These are phyloP conservation scores for Scaptomyza tumidula DNA, from an alignment of 2,888 invertebrate genomes.

Conservation along the genomic window DNA sequence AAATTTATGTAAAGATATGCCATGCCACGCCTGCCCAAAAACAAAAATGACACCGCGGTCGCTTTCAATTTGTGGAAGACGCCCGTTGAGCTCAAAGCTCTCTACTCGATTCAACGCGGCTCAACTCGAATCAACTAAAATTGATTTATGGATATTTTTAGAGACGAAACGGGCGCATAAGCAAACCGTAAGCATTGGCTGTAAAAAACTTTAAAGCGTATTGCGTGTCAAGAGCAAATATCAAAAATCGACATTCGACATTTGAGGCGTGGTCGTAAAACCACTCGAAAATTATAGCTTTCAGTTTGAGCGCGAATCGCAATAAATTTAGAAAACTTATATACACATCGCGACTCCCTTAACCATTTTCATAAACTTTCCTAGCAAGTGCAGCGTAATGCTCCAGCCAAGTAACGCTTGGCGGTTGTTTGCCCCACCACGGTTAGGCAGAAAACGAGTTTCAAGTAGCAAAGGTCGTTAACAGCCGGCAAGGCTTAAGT, in stretches of 20 bases:
- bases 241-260: slow-evolving; percentile 77
- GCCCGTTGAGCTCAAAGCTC: slow-evolving; percentile 46
- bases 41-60: slow-evolving; percentile 2
- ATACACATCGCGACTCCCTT: slow-evolving; percentile 58
- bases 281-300: slow-evolving; percentile 79
- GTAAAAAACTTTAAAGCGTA: slow-evolving; percentile 70
- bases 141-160: slow-evolving; percentile 79
- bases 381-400: slow-evolving; percentile 61
- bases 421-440: slow-evolving; percentile 29
- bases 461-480: slow-evolving; percentile 74
- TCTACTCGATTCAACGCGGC: slow-evolving; percentile 32
- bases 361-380: slow-evolving; percentile 68
- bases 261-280: slow-evolving; percentile 75
- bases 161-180: slow-evolving; percentile 24
- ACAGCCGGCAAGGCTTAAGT: slow-evolving; percentile 73
- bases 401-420: slow-evolving; percentile 2
- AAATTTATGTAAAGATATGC: slow-evolving; percentile 74
- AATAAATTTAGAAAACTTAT: slow-evolving; percentile 78
- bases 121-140: slow-evolving; percentile 66
- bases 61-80: slow-evolving; percentile 71
- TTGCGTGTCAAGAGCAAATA: slow-evolving; percentile 78
- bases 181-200: slow-evolving; percentile 1
- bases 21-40: slow-evolving; percentile 34
- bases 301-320: slow-evolving; percentile 77
- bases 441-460: slow-evolving; percentile 57